Base-by-base conservation (phyloP, 2,113 vertebrate genomes). In the Poeciliopsis turrubarensis region DNA sequence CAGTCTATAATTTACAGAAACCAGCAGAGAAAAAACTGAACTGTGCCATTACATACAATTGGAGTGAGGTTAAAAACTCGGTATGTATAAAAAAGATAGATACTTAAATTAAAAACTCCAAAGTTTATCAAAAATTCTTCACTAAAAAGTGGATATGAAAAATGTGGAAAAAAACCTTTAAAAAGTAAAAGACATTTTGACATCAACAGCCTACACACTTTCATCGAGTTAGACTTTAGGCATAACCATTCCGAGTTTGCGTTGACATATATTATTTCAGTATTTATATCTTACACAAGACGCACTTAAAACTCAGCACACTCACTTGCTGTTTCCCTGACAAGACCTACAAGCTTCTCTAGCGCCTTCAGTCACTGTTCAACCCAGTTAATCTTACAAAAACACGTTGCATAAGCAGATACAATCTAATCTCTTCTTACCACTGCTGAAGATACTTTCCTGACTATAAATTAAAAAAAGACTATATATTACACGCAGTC, bases 201-300 rank as follows among this genome's bases (percentile, higher is more conserved):
- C 89, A 92, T 90, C 80, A 87, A 85, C 75, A 81, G 68, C 80
- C 86, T 89, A 51, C 64, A 72, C 79, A 82, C 75, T 76, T 88
- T 80, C 74, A 61, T 76, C 83, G 61, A 80, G 65, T 81, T 85
- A 22, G 70, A 84, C 75, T 85, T 80, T 70, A 86, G 89, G 78
- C 76, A 74, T 78, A 75, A 84, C 63, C 65, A 82, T 83, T 81
- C 80, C 67, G 79, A 88, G 60, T 79, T 81, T 85, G 83, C 80
- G 74, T 84, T 66, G 77, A 89, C 88, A 93, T 93, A 94, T 94
- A 95, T 94, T 93, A 93, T 89, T 91, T 86, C 87, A 73, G 89
- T 89, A 92, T 92, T 91, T 80, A 88, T 92, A 91, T 92, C 80
- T 89, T 88, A 88, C 89, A 91, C 37, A 57, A 39, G 64, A 81